Base-by-base conservation (phyloP, 2,113 vertebrate genomes). In the Pelodiscus sinensis region DNA sequence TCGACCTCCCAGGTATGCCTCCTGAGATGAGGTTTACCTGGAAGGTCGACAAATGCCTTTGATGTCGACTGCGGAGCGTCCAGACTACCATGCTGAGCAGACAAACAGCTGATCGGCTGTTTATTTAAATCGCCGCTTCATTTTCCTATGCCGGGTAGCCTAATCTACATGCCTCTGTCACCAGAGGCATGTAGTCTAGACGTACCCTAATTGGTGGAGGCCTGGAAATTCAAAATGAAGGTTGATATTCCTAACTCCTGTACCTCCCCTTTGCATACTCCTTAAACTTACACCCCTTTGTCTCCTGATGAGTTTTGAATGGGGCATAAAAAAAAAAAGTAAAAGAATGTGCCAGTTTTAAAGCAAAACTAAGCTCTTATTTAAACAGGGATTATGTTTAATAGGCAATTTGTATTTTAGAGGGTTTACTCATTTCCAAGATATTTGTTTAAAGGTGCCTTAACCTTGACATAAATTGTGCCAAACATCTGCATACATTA, bases 401-500 rank as follows among this genome's bases (percentile, higher is more conserved):
- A 94, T 86, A 93, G 90, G 92, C 0, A 71, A 97, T 96, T 95
- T 97, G 94, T 96, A 96, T 96, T 95, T 97, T 92, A 95, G 91
- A 90, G 92, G 81, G 96, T 97, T 97, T 97, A 96, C 88, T 85
- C 78, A 91, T 94, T 96, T 94, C 94, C 88, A 91, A 91, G 96
- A 95, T 91, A 98, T 96, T 96, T 98, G 96, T 96, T 97, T 96
- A 98, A 97, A 98, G 94, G 91, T 89, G 88, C 88, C 96, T 97
- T 97, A 97, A 97, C 96, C 96, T 97, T 97, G 95, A 96, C 90
- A 92, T 88, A 96, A 96, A 96, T 55, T 96, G 80, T 89, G 89
- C 21, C 77, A 90, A 93, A 68, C 57, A 89, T 88, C 68, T 87
- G 6, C 65, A 75, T 8, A 51, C 55, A 82, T 78, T 87, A 83